These are phyloP conservation scores for Lochmaea capreae DNA, from an alignment of 2,888 invertebrate species.

Conservation along the genomic window DNA sequence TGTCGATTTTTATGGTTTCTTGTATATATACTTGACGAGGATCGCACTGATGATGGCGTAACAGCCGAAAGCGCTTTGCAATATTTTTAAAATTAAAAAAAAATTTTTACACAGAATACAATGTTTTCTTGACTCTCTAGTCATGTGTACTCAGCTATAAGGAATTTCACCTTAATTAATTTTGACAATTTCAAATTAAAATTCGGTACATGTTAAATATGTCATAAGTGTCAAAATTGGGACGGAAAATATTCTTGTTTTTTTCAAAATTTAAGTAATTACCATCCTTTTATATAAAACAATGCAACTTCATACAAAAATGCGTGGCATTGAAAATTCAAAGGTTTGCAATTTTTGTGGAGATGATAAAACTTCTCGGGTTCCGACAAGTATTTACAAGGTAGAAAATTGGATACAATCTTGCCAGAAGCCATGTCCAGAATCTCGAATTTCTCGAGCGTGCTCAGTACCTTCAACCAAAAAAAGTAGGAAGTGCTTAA, in stretches of 20 bases:
- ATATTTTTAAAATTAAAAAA: too few species aligned
- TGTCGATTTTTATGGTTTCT: too few species aligned
- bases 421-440: background rate
- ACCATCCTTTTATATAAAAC: background rate
- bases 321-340: background rate
- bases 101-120: too few species aligned
- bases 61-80: too few species aligned
- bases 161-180: too few species aligned
- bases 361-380: background rate
- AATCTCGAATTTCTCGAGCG: background rate
- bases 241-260: background rate
- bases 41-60: too few species aligned
- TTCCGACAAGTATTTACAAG: slow-evolving; percentile 2
- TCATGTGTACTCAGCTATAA: too few species aligned
- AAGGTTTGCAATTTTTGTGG: background rate
- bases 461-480: background rate
- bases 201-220: background rate
- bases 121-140: too few species aligned
- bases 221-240: slow-evolving; percentile 13
- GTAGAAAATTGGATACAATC: slow-evolving; percentile 20
- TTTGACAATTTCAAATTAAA: background rate
- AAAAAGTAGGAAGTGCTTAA: background rate
- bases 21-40: too few species aligned
- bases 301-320: background rate
- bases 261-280: slow-evolving; percentile 14